Evolutionary conservation across 2,888 invertebrate species (phyloP), one percentile per base, ranked within the genome.

Genomic region (Papilio demoleus): DNA sequence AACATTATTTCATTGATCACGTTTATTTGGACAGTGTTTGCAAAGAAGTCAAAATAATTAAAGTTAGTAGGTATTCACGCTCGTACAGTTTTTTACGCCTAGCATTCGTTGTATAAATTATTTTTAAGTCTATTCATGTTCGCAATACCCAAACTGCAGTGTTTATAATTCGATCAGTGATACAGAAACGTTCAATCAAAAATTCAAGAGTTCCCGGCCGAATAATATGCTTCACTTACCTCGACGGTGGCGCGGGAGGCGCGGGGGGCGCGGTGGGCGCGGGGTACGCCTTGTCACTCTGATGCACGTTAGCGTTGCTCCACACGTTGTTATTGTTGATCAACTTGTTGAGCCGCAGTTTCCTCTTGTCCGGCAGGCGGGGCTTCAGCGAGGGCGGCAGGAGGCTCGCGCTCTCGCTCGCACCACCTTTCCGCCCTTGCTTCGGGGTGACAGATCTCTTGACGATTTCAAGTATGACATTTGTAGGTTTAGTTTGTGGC

Each of bases 321-420:
- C 91, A 92, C 67, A 89, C 85, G 73, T 87, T 86, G 75, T 92
- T 92, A 75, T 92, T 92, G 71, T 92, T 92, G n/a, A 92, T 85
- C 78, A 86, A 88, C 74, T 90, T 90, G 34, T 85, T 85, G 34
- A 85, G 71, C 80, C 87, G 88, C 47, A 86, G 77, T 56, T 80
- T 81, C 63, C 81, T 79, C 74, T 80, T 84, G 38, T 87, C 89
- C 24, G 77, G 70, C 36, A 78, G 72, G 74, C 83, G 86, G 12
- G 87, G 86, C 75, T 82, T 89, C 68, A 91, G 80, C 75, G 88
- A 81, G 72, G 90, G 88, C 73, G 90, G 91, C 68, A 90, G 70
- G 61, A 88, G 70, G 56, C 80, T 87, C 36, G 27, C n/a, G 36
- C 27, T 42, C n/a, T 84, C 76, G 50, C 17, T 42, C 17, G 9